Evolutionary conservation across 2,113 vertebrate species (phyloP).

Genomic region (Daboia siamensis): DNA sequence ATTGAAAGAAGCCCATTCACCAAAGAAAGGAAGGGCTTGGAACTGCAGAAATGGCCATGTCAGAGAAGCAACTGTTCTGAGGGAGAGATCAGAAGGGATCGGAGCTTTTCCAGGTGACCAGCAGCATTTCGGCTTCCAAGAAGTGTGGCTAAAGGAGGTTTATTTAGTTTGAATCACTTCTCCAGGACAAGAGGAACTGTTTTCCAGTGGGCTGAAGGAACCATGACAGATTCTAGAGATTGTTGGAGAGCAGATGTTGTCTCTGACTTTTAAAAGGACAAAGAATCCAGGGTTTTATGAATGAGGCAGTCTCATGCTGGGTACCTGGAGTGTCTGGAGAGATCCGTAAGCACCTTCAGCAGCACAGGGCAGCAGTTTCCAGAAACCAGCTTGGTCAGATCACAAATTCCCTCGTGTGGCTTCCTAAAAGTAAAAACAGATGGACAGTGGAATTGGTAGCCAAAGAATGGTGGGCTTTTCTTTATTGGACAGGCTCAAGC

Average conservation of each 20-base stretch:
- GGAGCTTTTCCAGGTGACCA: background rate
- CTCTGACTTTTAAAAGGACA: background rate
- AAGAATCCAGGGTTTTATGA: background rate
- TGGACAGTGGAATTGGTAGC: background rate
- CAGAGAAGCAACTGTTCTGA: background rate
- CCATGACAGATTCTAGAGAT: background rate
- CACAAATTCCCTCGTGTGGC: no score
- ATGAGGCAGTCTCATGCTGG: background rate
- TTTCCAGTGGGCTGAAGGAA: background rate
- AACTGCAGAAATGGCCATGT: background rate
- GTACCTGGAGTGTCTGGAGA: background rate
- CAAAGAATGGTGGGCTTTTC: background rate
- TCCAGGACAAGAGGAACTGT: background rate
- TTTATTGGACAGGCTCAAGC: background rate
- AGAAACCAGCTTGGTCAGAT: background rate
- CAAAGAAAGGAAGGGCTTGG: background rate
- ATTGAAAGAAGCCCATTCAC: background rate
- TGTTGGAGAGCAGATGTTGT: background rate
- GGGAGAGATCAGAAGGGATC: background rate
- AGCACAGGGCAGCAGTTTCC: background rate
- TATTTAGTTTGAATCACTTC: background rate
- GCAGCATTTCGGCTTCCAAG: background rate
- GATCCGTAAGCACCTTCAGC: background rate
- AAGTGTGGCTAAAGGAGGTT: background rate
- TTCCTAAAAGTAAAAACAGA: background rate